Base-by-base conservation (phyloP, 2,113 vertebrate genomes). In the Atractosteus spatula region DNA sequence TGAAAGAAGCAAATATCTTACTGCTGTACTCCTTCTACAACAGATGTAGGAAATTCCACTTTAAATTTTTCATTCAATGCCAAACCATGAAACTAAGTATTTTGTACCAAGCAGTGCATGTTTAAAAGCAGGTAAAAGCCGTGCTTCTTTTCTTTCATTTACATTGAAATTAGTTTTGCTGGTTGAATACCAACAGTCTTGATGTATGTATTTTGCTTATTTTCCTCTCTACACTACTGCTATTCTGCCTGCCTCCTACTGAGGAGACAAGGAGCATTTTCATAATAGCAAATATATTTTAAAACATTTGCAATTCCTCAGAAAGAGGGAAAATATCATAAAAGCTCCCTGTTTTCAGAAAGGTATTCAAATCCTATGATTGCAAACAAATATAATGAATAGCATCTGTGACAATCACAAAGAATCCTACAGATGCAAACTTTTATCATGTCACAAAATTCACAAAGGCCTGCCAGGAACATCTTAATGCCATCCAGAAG, bases 361-460 rank as follows among this genome's bases (percentile, higher is more conserved):
- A 91, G 84, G 86, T 86, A 90, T 93, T 93, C 89, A 91, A 89
- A 87, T 87, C 77, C 83, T 80, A 85, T 91, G 90, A 93, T 92
- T 91, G 89, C 89, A 91, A 91, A 91, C 91, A 91, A 71, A 80
- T 81, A 88, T 96, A 94, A 96, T 94, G 88, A 94, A 80, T 91
- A 93, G 91, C 92, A 86, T 93, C 93, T 94, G 92, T 91, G 85
- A 90, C 93, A 90, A 91, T 88, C 90, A 78, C 77, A 73, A 73
- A 90, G 85, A 85, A 82, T 81, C 83, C 81, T 84, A 87, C 83
- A 83, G 79, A 86, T 85, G 88, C 86, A 84, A 80, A 81, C 90
- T 92, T 89, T 90, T 87, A 90, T 94, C 90, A 91, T 90, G 84
- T 89, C 85, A 92, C 85, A 87, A 85, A 88, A 88, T 86, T 77